A percentile compares a stretch with the other conserved stretches of the same genome.
Conservation (phyloP, 1,140 invertebrate genomes). For the Drosophila fuyamai region DNA sequence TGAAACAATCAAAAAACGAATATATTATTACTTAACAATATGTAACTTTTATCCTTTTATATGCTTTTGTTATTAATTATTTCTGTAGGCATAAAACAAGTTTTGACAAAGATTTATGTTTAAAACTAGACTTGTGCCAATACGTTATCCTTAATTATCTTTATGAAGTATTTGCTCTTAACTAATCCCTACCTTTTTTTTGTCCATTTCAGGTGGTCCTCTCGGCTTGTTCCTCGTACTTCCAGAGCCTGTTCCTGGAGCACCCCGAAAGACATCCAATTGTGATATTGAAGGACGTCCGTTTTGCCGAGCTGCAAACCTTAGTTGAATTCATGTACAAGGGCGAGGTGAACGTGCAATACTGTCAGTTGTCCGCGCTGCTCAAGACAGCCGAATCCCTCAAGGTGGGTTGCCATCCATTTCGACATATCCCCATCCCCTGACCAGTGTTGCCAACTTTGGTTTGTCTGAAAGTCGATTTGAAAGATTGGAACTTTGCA, state of each 20-base stretch:
- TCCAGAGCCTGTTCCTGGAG: slow-evolving; percentile 95
- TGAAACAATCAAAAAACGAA: too few relatives aligned
- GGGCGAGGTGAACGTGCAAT: slow-evolving; percentile 97
- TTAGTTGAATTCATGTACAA: slow-evolving; percentile 98
- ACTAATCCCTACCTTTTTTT: neutral
- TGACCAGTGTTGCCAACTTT: too few relatives aligned
- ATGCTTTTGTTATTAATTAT: too few relatives aligned
- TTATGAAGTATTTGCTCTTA: too few relatives aligned
- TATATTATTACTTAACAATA: too few relatives aligned
- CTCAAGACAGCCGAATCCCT: slow-evolving; percentile 97
- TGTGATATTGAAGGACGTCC: slow-evolving; percentile 96
- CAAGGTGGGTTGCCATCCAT: slow-evolving; percentile 86
- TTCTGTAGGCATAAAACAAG: too few relatives aligned
- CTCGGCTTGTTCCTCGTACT: slow-evolving; percentile 97
- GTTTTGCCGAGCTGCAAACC: slow-evolving; percentile 94
- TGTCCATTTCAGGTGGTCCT: slow-evolving; percentile 89
- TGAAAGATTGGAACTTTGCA: too few relatives aligned
- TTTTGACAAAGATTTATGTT: too few relatives aligned
- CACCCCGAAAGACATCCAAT: slow-evolving; percentile 96
- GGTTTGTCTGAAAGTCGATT: neutral
- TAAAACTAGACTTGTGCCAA: too few relatives aligned
- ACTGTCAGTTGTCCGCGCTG: slow-evolving; percentile 95
- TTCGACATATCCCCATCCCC: neutral
- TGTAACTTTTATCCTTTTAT: too few relatives aligned
- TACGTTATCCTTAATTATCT: too few relatives aligned